phyloP scores from a whole-genome alignment of 2,888 invertebrate species.

The Patella depressa region DNA sequence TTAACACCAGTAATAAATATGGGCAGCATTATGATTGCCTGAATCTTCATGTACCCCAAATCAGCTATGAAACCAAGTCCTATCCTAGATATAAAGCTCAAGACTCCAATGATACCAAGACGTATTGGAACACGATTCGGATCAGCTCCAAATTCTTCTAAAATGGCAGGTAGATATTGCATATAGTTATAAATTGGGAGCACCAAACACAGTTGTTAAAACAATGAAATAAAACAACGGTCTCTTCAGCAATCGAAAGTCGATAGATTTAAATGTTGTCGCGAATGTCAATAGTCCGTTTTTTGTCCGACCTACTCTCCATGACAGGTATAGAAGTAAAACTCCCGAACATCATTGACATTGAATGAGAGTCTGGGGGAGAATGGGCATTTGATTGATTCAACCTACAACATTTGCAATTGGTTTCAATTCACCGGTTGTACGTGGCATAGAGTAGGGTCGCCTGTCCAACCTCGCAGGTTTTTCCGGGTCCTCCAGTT shows the following conservation, averaged over 20 bases:
- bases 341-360: not conserved
- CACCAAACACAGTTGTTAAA: conserved; percentile 10
- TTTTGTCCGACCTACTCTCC: too few species aligned
- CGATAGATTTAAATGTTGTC: not conserved
- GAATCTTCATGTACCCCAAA: conserved; percentile 21
- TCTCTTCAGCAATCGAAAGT: conserved; percentile 15
- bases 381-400: not conserved
- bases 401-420: not conserved
- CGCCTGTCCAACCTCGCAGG: too few species aligned
- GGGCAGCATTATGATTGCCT: conserved; percentile 27
- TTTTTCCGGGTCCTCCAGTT: too few species aligned
- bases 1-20: conserved; percentile 22
- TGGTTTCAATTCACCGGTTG: too few species aligned
- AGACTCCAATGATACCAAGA: conserved; percentile 24
- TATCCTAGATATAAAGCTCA: conserved; percentile 30
- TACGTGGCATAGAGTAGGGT: too few species aligned
- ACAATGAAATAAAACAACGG: conserved; percentile 14
- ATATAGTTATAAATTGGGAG: conserved; percentile 16
- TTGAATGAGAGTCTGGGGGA: not conserved
- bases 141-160: conserved; percentile 19
- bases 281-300: not conserved
- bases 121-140: conserved; percentile 22
- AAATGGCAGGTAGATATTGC: conserved; percentile 26
- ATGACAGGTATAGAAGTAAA: not conserved
- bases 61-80: conserved; percentile 30